Evolutionary conservation across 2,113 vertebrate species (phyloP), one percentile per base, ranked within the genome.

Genomic region (Oenanthe oenanthe): DNA sequence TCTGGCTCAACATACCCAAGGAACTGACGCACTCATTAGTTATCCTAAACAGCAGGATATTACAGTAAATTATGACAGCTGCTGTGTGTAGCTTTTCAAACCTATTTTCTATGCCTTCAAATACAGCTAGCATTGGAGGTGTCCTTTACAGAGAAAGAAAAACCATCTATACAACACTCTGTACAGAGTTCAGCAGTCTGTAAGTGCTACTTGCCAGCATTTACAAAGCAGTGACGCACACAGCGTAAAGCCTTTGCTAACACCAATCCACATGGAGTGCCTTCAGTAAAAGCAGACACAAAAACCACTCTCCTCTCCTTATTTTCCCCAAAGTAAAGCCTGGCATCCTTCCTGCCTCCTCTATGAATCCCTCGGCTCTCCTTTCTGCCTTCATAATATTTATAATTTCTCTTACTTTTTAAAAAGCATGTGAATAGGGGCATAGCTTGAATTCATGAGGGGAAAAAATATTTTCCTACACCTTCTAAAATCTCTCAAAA

Each of bases 31-130:
- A 21, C 50, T 78, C 85, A 67, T 77, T 77, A 77, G 48, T 74
- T 87, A 89, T 62, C 76, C 65, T 86, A 72, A 93, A 51, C 43
- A 75, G 57, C 57, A 87, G 71, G 74, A 60, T 78, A 88, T 61
- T 89, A 91, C 70, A 75, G 77, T 63, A 93, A 85, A 82, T 84
- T 57, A 83, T 61, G 76, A 83, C 43, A 89, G 85, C 85, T 92
- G 54, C 85, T 78, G 50, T 24, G 26, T 14, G 4, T 26, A 85
- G 40, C 57, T 93, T 82, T 91, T 71, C 73, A 82, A 82, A 85
- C 32, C 31, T 89, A 48, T 74, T 68, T 53, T 38, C 58, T 77
- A 4, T 4, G 12, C 19, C 28, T 94, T 82, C 63, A 88, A 78
- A 90, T 47, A 43, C 14, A 82, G 62, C 45, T 29, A 58, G 48